Evolutionary conservation across 2,888 invertebrate genomes (phyloP).

Genomic region (Phymatocera aterrima): DNA sequence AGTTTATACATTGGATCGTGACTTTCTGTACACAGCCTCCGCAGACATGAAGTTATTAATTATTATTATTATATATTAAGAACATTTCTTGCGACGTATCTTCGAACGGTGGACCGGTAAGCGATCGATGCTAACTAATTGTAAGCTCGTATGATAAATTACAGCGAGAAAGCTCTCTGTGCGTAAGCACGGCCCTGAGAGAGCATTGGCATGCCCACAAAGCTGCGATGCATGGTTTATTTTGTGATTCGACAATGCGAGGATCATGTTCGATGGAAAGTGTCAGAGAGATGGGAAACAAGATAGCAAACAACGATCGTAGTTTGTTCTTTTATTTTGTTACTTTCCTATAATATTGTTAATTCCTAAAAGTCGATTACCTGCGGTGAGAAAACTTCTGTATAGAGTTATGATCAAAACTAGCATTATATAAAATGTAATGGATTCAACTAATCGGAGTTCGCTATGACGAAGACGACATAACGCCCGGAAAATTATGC

Average conservation of each 20-base stretch:
- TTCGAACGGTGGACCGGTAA: background rate
- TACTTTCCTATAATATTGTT: too few species aligned
- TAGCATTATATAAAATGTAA: background rate
- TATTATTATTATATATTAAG: background rate
- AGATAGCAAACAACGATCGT: too few species aligned
- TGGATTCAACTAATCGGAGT: background rate
- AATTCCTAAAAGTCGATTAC: too few species aligned
- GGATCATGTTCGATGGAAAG: background rate
- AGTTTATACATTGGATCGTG: too few species aligned
- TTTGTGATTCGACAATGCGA: background rate
- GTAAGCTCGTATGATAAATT: constrained; percentile 39
- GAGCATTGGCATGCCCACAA: background rate
- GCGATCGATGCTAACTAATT: background rate
- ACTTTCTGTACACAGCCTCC: background rate
- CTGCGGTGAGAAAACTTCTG: too few species aligned
- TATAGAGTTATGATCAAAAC: too few species aligned
- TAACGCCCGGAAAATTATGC: background rate
- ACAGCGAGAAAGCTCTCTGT: constrained; percentile 31
- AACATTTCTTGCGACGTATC: constrained; percentile 7
- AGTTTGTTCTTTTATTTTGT: too few species aligned
- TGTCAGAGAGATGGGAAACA: too few species aligned
- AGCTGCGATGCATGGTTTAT: background rate
- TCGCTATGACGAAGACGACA: background rate
- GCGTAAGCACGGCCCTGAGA: constrained; percentile 4
- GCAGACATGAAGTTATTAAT: constrained; percentile 14